These are phyloP conservation scores for Propithecus coquereli DNA, from an alignment of 2,113 vertebrate genomes.

Conservation along the genomic window DNA sequence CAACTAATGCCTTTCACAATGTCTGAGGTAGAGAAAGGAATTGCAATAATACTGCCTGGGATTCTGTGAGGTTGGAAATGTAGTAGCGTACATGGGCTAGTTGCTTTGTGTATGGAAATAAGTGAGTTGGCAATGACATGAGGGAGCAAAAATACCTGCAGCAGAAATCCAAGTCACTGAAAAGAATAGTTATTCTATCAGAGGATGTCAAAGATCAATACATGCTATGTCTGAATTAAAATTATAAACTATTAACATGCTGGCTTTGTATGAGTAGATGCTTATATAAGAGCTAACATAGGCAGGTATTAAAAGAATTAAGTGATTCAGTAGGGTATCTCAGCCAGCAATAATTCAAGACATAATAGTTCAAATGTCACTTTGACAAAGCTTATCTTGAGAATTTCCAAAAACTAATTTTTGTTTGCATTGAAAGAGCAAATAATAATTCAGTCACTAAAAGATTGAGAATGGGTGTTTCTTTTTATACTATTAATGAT, in stretches of 20 bases:
- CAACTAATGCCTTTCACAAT: slow-evolving; percentile 73
- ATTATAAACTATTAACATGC: slow-evolving; percentile 44
- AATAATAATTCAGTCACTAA: slow-evolving; percentile 42
- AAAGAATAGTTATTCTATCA: slow-evolving; percentile 19
- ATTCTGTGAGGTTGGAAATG: slow-evolving; percentile 70
- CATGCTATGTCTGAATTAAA: slow-evolving; percentile 10
- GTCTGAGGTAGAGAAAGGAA: slow-evolving; percentile 62
- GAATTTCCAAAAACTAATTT: slow-evolving; percentile 2
- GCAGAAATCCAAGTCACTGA: background rate
- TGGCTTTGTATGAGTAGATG: slow-evolving; percentile 76
- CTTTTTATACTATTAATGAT: background rate
- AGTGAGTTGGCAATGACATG: background rate
- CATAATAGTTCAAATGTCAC: slow-evolving; percentile 78
- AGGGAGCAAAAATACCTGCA: background rate
- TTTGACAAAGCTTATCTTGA: slow-evolving; percentile 2
- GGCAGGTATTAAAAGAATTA: slow-evolving; percentile 79
- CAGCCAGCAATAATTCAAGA: slow-evolving; percentile 79
- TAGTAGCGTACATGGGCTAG: slow-evolving; percentile 41
- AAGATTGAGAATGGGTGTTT: background rate
- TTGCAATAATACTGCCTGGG: slow-evolving; percentile 59
- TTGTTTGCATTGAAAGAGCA: slow-evolving; percentile 14
- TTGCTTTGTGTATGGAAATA: slow-evolving; percentile 65
- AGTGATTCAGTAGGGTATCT: slow-evolving; percentile 77
- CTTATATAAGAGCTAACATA: slow-evolving; percentile 80
- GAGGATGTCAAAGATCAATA: background rate